Percentiles rank a stretch among this genome's conserved stretches.
Conservation (phyloP, 1,140 invertebrate genomes). For the Platorchestia sp. region DNA sequence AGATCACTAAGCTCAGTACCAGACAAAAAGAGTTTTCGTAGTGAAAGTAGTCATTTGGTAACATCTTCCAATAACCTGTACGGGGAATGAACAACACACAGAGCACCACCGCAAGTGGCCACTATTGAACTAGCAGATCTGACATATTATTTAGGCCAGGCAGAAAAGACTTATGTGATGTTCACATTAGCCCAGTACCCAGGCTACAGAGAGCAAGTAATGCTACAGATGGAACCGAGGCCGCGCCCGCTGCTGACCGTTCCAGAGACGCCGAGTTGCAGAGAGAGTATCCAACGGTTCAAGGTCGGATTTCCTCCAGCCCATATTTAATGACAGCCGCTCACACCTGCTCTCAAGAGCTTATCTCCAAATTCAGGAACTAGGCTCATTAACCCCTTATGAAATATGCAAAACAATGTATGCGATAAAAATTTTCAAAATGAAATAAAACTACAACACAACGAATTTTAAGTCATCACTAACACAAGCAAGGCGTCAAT, state of each 20-base stretch:
- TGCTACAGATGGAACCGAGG: not conserved
- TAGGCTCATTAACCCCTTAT: not conserved
- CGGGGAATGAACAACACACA: not conserved
- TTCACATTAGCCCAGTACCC: not conserved
- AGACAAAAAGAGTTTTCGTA: not conserved
- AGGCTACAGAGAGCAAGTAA: not conserved
- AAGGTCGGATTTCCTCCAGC: not conserved
- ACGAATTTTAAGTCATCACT: not conserved
- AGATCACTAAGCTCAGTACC: not conserved
- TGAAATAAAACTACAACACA: not conserved
- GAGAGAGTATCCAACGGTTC: constrained; percentile 21
- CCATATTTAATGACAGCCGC: not conserved
- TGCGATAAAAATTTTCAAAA: not conserved
- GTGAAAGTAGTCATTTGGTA: not conserved
- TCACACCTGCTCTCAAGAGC: not conserved
- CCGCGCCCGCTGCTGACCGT: not conserved
- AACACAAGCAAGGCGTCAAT: no score
- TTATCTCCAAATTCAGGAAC: not conserved
- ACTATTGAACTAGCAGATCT: not conserved
- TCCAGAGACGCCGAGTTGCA: not conserved
- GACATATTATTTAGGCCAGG: not conserved
- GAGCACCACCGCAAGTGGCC: not conserved
- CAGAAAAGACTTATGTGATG: not conserved
- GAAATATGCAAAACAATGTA: not conserved
- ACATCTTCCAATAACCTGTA: not conserved